Evolutionary conservation across 2,888 invertebrate species (phyloP).

Genomic region (Amphimallon solstitiale): DNA sequence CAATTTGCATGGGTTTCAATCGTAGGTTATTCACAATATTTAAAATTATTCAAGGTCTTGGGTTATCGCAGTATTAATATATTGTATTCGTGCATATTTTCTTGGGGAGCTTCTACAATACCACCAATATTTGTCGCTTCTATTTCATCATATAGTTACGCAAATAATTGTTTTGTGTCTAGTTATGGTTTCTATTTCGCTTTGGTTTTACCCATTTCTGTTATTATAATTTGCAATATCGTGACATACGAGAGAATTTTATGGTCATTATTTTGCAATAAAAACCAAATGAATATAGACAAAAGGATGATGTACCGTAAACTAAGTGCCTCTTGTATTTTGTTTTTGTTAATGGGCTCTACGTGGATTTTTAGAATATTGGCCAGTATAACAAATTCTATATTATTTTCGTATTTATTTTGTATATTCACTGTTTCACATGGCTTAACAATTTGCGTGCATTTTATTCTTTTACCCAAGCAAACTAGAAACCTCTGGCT

Average conservation of each 20-base stretch:
- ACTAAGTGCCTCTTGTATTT: neutral
- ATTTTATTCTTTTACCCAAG: neutral
- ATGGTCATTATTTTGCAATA: neutral
- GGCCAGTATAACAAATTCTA: neutral
- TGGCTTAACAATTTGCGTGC: slow-evolving; percentile 1
- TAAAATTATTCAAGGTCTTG: neutral
- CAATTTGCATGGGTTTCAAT: slow-evolving; percentile 20
- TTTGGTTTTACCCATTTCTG: neutral
- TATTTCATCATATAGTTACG: neutral
- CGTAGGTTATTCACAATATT: slow-evolving; percentile 6
- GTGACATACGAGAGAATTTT: slow-evolving; percentile 1
- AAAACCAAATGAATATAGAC: neutral
- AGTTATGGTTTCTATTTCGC: neutral
- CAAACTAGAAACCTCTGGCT: neutral
- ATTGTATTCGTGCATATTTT: neutral
- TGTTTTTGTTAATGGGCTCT: slow-evolving; percentile 14
- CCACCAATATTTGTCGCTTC: neutral
- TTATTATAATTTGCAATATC: slow-evolving; percentile 2
- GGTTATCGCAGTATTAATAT: neutral
- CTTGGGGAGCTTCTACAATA: neutral
- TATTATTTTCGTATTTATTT: slow-evolving; percentile 8
- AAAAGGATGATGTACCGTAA: neutral
- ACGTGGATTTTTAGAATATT: slow-evolving; percentile 16
- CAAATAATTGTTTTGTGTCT: slow-evolving; percentile 1
- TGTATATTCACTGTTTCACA: slow-evolving; percentile 1